Evolutionary conservation across 2,888 invertebrate species (phyloP).

Genomic region (Diabrotica balteata): DNA sequence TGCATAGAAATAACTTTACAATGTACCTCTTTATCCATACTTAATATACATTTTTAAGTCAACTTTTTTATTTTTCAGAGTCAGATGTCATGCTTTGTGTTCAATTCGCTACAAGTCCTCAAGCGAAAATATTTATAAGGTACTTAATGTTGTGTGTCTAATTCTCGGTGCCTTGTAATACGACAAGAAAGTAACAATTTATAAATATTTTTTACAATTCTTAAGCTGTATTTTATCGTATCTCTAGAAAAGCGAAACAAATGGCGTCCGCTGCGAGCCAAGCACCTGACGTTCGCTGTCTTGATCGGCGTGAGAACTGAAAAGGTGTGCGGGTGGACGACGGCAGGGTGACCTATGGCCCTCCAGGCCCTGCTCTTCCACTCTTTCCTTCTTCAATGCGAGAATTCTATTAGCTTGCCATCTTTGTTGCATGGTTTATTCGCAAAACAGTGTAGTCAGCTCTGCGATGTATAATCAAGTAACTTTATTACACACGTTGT

Average conservation of each 20-base stretch:
- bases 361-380: slow-evolving; percentile 34
- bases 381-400: slow-evolving; percentile 29
- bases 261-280: slow-evolving; percentile 31
- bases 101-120: slow-evolving; percentile 4
- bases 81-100: too few species aligned
- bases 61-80: too few species aligned
- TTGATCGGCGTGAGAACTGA: slow-evolving; percentile 45
- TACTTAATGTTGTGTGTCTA: slow-evolving; percentile 10
- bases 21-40: too few species aligned
- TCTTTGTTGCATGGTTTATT: not conserved
- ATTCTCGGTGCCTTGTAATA: not conserved
- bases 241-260: slow-evolving; percentile 30
- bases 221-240: slow-evolving; percentile 20
- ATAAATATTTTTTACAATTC: slow-evolving; percentile 19
- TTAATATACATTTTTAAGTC: too few species aligned
- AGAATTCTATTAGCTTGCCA: not conserved
- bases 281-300: slow-evolving; percentile 34
- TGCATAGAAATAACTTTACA: too few species aligned
- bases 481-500: too few species aligned
- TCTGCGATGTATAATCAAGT: not conserved
- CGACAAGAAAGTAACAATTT: slow-evolving; percentile 17
- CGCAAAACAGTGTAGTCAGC: slow-evolving; percentile 10
- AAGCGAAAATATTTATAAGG: slow-evolving; percentile 6
- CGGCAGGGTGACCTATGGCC: slow-evolving; percentile 44
- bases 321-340: slow-evolving; percentile 44